These are phyloP conservation scores for Oscheius sp. DNA, from an alignment of 1,140 invertebrate genomes.

Conservation along the genomic window DNA sequence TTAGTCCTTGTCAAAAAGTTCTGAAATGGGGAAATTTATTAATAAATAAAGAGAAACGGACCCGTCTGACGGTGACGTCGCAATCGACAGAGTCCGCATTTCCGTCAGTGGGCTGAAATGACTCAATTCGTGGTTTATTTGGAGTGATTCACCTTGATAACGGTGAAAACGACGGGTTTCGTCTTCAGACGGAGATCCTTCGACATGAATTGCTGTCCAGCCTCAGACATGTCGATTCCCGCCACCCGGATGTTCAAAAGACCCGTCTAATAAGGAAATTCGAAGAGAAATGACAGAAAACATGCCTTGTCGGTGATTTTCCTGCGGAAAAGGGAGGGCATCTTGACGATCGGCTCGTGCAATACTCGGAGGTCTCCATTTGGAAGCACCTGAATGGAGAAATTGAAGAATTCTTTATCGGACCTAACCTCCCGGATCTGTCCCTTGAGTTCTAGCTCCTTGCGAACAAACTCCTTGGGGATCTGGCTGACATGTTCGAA, in stretches of 20 bases:
- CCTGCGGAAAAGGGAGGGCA: slow-evolving; percentile 43
- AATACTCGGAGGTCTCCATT: slow-evolving; percentile 50
- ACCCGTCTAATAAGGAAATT: slow-evolving; percentile 21
- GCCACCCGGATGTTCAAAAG: slow-evolving; percentile 54
- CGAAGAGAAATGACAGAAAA: slow-evolving; percentile 16
- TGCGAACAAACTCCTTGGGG: slow-evolving; percentile 55
- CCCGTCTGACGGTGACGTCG: slow-evolving; percentile 42
- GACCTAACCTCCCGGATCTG: slow-evolving; percentile 39
- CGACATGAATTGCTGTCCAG: slow-evolving; percentile 47
- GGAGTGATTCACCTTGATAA: slow-evolving; percentile 48
- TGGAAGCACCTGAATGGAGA: slow-evolving; percentile 35
- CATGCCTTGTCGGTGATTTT: slow-evolving; percentile 28
- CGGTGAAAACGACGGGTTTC: slow-evolving; percentile 49
- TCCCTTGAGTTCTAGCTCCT: slow-evolving; percentile 53
- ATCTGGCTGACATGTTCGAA: slow-evolving; percentile 58
- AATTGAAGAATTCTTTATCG: background rate
- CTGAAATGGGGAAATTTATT: slow-evolving; percentile 39
- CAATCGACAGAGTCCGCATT: slow-evolving; percentile 27
- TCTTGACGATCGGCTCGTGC: slow-evolving; percentile 48
- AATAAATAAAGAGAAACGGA: slow-evolving; percentile 34
- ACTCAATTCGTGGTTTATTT: background rate
- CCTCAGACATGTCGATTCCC: slow-evolving; percentile 53
- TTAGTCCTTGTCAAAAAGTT: slow-evolving; percentile 44
- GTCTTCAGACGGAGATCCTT: slow-evolving; percentile 53
- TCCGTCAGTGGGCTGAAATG: slow-evolving; percentile 15